These are phyloP conservation scores for Danaus chrysippus DNA, from an alignment of 2,888 invertebrate species.

Conservation along the genomic window DNA sequence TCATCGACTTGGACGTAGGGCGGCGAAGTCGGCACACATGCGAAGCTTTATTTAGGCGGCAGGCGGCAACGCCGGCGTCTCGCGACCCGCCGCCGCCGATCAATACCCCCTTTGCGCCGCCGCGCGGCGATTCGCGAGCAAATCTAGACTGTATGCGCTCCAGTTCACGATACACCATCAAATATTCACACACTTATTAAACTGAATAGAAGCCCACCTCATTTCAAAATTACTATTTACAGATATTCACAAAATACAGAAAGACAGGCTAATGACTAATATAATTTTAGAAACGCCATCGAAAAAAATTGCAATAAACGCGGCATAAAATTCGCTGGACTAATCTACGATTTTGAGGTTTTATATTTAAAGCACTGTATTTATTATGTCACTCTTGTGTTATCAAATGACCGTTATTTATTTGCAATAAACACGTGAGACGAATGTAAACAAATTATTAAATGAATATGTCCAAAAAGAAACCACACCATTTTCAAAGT, in stretches of 20 bases:
- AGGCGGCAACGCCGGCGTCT: slow-evolving; percentile 73
- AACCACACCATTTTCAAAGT: slow-evolving; percentile 5
- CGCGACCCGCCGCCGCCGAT: slow-evolving; percentile 70
- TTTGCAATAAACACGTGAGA: slow-evolving; percentile 54
- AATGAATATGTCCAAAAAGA: slow-evolving; percentile 27
- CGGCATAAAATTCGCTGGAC: background rate
- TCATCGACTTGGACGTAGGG: slow-evolving; percentile 52
- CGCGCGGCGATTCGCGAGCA: slow-evolving; percentile 65
- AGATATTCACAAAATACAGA: slow-evolving; percentile 18
- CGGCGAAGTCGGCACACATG: slow-evolving; percentile 64
- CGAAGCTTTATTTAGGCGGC: slow-evolving; percentile 77
- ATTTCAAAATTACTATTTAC: slow-evolving; percentile 27
- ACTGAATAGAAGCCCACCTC: slow-evolving; percentile 55
- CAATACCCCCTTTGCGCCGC: slow-evolving; percentile 76
- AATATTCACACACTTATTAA: slow-evolving; percentile 75
- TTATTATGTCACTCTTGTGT: background rate
- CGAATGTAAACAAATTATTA: slow-evolving; percentile 65
- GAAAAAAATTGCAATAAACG: background rate
- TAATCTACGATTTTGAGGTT: background rate
- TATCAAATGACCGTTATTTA: background rate
- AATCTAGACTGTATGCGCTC: slow-evolving; percentile 69
- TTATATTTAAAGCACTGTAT: background rate
- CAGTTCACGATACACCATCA: slow-evolving; percentile 71
- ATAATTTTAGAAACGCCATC: background rate
- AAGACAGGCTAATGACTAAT: slow-evolving; percentile 8